Conservation (phyloP, 2,797 vertebrate species). For the Smutsia temminckii region DNA sequence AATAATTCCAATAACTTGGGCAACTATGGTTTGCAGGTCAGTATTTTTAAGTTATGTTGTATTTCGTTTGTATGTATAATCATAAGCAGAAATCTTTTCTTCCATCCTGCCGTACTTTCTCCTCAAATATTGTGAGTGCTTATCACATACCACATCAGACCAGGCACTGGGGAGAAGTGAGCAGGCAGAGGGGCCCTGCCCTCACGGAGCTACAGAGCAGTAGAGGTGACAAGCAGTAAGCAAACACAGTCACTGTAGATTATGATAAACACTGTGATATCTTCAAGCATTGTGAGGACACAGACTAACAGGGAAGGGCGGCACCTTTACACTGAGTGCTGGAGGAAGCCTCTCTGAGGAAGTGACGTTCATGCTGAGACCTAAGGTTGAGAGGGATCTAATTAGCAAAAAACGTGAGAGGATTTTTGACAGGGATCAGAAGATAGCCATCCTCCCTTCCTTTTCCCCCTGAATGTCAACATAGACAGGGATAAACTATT, state of each 20-base stretch:
- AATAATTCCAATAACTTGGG: conserved; percentile 27
- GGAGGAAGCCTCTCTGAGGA: background rate
- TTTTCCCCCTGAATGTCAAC: background rate
- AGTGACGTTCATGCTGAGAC: background rate
- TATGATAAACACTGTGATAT: background rate
- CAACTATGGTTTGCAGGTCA: background rate
- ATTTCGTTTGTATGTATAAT: background rate
- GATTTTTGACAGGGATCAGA: background rate
- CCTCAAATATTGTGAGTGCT: background rate
- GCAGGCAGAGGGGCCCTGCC: background rate
- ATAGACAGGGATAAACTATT: background rate
- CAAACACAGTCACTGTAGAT: background rate
- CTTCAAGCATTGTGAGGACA: background rate
- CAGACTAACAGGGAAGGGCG: background rate
- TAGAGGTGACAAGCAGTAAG: background rate
- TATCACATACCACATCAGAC: background rate
- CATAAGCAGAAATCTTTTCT: background rate
- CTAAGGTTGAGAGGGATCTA: background rate
- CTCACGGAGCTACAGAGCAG: background rate
- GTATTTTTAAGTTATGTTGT: background rate
- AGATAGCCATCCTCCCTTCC: no score
- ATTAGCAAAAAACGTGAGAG: background rate
- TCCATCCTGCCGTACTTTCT: background rate
- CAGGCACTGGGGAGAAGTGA: background rate
- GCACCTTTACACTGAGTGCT: accelerated